Base-by-base conservation (phyloP, 2,797 vertebrate species). In the Myotis pilosus region DNA sequence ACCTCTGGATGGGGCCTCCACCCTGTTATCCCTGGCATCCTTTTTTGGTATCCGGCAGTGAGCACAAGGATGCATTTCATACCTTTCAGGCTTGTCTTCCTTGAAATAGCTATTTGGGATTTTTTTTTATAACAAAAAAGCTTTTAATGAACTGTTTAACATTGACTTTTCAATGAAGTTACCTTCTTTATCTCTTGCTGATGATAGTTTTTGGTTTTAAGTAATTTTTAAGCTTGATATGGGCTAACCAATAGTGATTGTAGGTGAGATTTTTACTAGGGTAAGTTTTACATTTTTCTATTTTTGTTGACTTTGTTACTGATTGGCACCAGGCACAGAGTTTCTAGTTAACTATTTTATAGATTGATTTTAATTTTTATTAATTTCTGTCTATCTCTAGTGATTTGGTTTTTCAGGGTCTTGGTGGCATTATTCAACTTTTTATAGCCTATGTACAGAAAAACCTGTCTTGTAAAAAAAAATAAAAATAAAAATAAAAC, bases 101-200 rank as follows among this genome's bases (percentile, higher is more conserved):
- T 92, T 66, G 74, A 60, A 49, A 33, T 68, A 38, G 79, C 66
- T 64, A 20, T 90, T 87, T 36, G 15, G 57, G 55, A 41, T 62
- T 38, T 69, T 30, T 78, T 78, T 72, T 72, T 91, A 71, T 47
- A 75, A 64, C 5, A 60, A 57, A 47, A 80, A 41, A 69, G 41
- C 51, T 96, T 97, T 97, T 96, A 97, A 97, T 97, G 93, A 96
- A 94, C 95, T 95, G 20, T 91, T 91, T 95, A 87, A 80, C 57
- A 28, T 94, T 88, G 90, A 36, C 88, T 94, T 96, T 60, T 44
- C 44, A 23, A 57, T 88, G 92, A 95, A 94, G 93, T 86, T 92
- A 68, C 0, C 2, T 5, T 93, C 92, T 95, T 95, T 95, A 90
- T 90, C 85, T 68, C 62, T 91, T 5, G 9, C 25, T 82, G 53